Evolutionary conservation across 2,113 vertebrate species (phyloP), one percentile per base, ranked within the genome.

Genomic region (Ailurus styani): DNA sequence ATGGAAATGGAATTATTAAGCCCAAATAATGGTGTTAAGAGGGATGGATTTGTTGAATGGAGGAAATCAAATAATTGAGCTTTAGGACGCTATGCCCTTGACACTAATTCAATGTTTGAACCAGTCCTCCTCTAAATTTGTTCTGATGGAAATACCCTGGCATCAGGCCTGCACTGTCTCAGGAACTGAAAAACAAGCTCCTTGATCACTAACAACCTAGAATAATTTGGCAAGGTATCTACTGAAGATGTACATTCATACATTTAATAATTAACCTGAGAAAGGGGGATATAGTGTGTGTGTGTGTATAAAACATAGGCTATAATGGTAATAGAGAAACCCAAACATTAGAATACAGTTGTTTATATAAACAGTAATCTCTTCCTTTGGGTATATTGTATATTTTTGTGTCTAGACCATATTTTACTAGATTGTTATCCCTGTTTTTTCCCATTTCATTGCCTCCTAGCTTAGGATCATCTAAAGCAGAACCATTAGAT

Each of bases 181-280:
- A 75, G 42, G 27, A 93, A 81, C 37, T 88, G 45, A 97, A 94
- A 89, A 83, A 18, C 62, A 93, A 85, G 66, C 66, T 70, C 25
- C 34, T 85, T 52, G 70, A 90, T 88, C 6, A 45, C 83, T 91
- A 40, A 81, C 23, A 90, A 84, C 68, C 54, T 87, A 73, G 54
- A 85, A 77, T 77, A 91, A 64, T 87, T 92, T 34, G 20, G 25
- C 68, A 79, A 55, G 15, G 25, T 93, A 57, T 12, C 17, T 52
- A 17, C 29, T 93, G 70, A 96, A 95, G 82, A 96, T 73, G 57
- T 85, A 73, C 31, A 12, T 77, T 87, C 68, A 37, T 78, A 47
- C 47, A 68, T 91, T 90, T 84, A 91, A 79, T 93, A 62, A 57
- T 95, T 95, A 95, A 93, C 52, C 90, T 60, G 34, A 95, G 73